Conservation (phyloP, 1,140 invertebrate genomes). For the Bombus cullumanus region DNA sequence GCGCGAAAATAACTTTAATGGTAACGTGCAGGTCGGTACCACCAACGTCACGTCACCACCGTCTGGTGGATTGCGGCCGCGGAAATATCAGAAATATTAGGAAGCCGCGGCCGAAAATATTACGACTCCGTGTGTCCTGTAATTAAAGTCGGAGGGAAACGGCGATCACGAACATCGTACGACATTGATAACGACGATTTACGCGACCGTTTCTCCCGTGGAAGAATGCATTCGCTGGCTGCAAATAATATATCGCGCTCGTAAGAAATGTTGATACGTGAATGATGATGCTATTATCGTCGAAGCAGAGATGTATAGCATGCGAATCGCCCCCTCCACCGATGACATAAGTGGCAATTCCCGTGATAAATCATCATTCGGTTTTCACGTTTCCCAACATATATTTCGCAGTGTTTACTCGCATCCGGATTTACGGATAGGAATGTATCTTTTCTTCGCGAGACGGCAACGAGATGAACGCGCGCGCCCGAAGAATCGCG, state of each 20-base stretch:
- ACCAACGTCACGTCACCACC: neutral
- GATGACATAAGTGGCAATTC: slow-evolving; percentile 70
- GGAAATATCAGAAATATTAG: slow-evolving; percentile 19
- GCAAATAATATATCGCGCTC: slow-evolving; percentile 51
- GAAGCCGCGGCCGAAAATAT: neutral
- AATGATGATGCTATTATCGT: slow-evolving; percentile 61
- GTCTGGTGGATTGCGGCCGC: neutral
- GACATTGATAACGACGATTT: slow-evolving; percentile 53
- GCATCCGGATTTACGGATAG: slow-evolving; percentile 45
- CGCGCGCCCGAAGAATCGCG: neutral
- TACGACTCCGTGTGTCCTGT: neutral
- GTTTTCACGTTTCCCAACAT: slow-evolving; percentile 28
- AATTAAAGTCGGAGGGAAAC: slow-evolving; percentile 39
- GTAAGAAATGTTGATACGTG: slow-evolving; percentile 59
- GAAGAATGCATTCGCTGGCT: slow-evolving; percentile 15
- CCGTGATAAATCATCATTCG: slow-evolving; percentile 64
- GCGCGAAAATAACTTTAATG: slow-evolving; percentile 35
- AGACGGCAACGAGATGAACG: neutral
- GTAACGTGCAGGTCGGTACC: neutral
- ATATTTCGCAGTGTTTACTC: slow-evolving; percentile 57
- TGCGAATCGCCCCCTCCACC: slow-evolving; percentile 35
- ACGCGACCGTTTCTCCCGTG: slow-evolving; percentile 1
- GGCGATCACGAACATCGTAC: slow-evolving; percentile 30
- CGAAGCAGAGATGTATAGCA: slow-evolving; percentile 44
- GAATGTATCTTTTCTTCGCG: slow-evolving; percentile 51